Base-by-base conservation (phyloP, 2,797 vertebrate species). In the Psittacula derbiana region DNA sequence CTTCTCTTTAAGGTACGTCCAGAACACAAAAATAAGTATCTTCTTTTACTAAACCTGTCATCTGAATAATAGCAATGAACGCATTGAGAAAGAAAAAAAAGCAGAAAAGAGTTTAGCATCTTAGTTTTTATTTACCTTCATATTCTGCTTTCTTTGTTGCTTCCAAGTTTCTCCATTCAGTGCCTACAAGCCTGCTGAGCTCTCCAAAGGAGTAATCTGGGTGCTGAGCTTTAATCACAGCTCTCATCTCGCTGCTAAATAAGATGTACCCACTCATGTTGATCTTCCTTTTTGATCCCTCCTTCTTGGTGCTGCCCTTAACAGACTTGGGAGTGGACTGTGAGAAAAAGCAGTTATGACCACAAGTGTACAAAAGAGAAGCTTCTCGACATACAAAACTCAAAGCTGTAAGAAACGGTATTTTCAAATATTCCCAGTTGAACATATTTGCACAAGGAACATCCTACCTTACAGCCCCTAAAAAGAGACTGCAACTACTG, bases 181-280 rank as follows among this genome's bases (percentile, higher is more conserved):
- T 99, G 86, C 99, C 99, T 90, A 99, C 99, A 7, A 99, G 98
- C 64, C 99, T 99, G 96, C 99, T 99, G 97, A 99, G 98, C 96
- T 99, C 99, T 89, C 99, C 99, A 82, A 99, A 99, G 80, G 99
- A 99, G 97, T 99, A 99, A 97, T 99, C 99, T 57, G 99, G 99
- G 90, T 99, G 99, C 95, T 98, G 99, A 95, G 99, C 99, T 97
- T 99, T 99, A 97, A 99, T 99, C 93, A 99, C 99, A 8, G 99
- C 99, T 95, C 99, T 98, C 99, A 99, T 99, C 97, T 99, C 99
- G 64, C 99, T 99, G 98, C 99, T 99, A 97, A 99, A 99, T 94
- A 99, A 98, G 97, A 99, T 99, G 98, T 99, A 99, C 88, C 99
- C 99, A 38, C 99, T 99, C 99, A 99, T 99, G 98, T 99, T 99